Evolutionary conservation across 2,797 vertebrate genomes (phyloP).

Genomic region (Myoxocephalus aenaeus): DNA sequence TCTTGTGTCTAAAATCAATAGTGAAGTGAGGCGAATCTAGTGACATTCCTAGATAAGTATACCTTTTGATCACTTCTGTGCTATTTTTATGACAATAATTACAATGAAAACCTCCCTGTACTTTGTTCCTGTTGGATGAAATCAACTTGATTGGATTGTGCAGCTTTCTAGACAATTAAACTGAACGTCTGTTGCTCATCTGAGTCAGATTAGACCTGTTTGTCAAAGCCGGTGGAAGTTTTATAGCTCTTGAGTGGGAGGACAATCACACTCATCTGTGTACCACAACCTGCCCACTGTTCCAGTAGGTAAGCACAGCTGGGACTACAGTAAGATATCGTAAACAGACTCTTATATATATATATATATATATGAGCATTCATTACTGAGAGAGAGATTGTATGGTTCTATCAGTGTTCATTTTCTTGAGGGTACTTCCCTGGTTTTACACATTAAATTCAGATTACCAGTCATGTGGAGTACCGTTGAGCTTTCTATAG

Average conservation of each 20-base stretch:
- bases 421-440: neutral
- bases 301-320: constrained; percentile 61
- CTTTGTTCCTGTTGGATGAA: neutral
- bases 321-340: constrained; percentile 23
- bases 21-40: neutral
- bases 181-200: neutral
- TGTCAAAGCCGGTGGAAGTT: constrained; percentile 44
- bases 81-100: neutral
- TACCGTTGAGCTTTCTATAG: neutral
- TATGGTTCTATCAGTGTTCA: neutral
- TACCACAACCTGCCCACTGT: constrained; percentile 61
- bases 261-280: constrained; percentile 56
- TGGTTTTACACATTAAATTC: neutral
- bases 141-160: neutral
- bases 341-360: constrained; percentile 8
- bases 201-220: constrained; percentile 26
- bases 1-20: neutral
- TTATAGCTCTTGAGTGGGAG: constrained; percentile 53
- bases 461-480: neutral
- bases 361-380: neutral
- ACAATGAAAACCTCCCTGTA: neutral
- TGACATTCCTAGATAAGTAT: neutral
- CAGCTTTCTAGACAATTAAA: neutral
- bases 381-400: constrained; percentile 22
- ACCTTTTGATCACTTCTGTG: neutral